Evolutionary conservation across 2,888 invertebrate genomes (phyloP).

Genomic region (Ecliptopera silaceata): DNA sequence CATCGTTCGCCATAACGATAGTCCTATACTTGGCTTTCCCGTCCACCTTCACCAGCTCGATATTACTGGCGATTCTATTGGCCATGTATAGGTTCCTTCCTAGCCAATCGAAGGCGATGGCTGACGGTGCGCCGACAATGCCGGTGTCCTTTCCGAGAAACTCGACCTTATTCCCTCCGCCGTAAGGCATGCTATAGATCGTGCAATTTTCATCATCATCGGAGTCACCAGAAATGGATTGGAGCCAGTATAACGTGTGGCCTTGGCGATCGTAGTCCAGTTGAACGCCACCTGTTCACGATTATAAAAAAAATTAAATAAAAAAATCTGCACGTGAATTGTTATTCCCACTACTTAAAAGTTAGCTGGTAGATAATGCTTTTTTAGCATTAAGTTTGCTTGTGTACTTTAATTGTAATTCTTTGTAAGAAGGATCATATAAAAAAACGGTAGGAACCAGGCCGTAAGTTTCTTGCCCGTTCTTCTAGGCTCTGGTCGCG

Average conservation of each 20-base stretch:
- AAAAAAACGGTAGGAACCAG: too few species aligned
- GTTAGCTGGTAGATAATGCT: too few species aligned
- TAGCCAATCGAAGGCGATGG: slow-evolving; percentile 98
- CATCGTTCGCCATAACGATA: slow-evolving; percentile 94
- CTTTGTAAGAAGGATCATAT: too few species aligned
- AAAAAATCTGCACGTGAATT: too few species aligned
- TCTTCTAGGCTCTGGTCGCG: too few species aligned
- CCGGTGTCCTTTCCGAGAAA: slow-evolving; percentile 92
- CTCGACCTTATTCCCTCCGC: slow-evolving; percentile 89
- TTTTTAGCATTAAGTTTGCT: too few species aligned
- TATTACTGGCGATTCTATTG: slow-evolving; percentile 93
- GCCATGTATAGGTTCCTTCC: slow-evolving; percentile 97
- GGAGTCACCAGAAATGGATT: slow-evolving; percentile 85
- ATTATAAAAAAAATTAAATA: not conserved
- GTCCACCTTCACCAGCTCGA: slow-evolving; percentile 94
- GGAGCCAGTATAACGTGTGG: slow-evolving; percentile 94
- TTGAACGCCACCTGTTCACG: slow-evolving; percentile 87
- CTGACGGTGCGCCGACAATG: slow-evolving; percentile 95
- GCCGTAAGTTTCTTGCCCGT: too few species aligned
- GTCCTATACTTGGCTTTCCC: slow-evolving; percentile 92
- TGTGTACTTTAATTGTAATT: too few species aligned
- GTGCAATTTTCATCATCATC: slow-evolving; percentile 94
- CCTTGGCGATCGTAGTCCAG: slow-evolving; percentile 96
- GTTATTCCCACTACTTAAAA: too few species aligned
- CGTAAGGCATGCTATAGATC: slow-evolving; percentile 91